These are phyloP conservation scores for Dufourea novaeangliae DNA, from an alignment of 1,140 invertebrate species.

Conservation along the genomic window DNA sequence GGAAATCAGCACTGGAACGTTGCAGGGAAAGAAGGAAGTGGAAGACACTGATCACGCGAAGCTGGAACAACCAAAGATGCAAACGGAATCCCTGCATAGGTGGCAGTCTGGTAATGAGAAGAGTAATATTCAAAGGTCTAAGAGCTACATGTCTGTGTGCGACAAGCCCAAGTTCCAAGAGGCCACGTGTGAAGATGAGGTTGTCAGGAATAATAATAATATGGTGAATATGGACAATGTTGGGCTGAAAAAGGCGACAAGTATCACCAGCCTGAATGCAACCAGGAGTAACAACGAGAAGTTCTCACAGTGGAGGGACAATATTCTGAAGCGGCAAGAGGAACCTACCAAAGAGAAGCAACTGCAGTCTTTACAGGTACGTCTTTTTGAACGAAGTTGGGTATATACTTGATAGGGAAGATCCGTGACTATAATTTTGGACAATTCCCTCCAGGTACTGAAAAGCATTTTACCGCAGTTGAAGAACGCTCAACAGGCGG, in stretches of 20 bases:
- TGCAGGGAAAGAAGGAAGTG: neutral
- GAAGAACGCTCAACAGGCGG: slow-evolving; percentile 76
- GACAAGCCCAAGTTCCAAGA: slow-evolving; percentile 71
- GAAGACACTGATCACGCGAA: neutral
- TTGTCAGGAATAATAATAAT: neutral
- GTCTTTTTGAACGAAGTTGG: neutral
- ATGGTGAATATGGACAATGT: neutral
- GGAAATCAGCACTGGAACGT: neutral
- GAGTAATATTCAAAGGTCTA: slow-evolving; percentile 72
- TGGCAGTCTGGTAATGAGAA: slow-evolving; percentile 49
- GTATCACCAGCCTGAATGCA: slow-evolving; percentile 60
- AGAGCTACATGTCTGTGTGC: slow-evolving; percentile 74
- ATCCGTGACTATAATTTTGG: too few relatives aligned
- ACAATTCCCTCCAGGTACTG: slow-evolving; percentile 77
- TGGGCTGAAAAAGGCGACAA: slow-evolving; percentile 59
- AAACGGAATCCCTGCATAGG: slow-evolving; percentile 46
- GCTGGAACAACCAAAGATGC: slow-evolving; percentile 43
- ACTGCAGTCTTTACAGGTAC: slow-evolving; percentile 76
- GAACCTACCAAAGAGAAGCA: slow-evolving; percentile 73
- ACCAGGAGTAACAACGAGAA: slow-evolving; percentile 69
- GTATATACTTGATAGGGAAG: neutral
- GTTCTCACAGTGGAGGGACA: slow-evolving; percentile 77
- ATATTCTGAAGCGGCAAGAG: slow-evolving; percentile 73
- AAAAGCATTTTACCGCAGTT: slow-evolving; percentile 81
- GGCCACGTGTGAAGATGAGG: slow-evolving; percentile 27